A percentile compares a stretch with the other conserved stretches of the same genome.
These are phyloP conservation scores for Oscheius myriophilus DNA, from an alignment of 2,888 invertebrate species.

Conservation along the genomic window DNA sequence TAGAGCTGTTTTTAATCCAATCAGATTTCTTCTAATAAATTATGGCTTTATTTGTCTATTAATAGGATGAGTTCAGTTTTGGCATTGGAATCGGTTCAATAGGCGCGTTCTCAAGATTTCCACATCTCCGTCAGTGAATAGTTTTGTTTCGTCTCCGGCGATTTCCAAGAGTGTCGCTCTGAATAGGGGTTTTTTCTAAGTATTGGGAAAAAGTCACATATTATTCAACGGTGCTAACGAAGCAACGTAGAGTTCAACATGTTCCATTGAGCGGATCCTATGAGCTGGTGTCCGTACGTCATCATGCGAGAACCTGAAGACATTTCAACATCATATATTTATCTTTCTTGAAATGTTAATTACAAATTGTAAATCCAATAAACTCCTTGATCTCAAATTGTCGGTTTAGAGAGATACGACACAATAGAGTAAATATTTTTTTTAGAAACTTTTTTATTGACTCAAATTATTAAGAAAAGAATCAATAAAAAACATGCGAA, in stretches of 20 bases:
- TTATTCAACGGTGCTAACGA: conserved; percentile 64
- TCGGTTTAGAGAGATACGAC: too few species aligned
- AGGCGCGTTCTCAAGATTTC: conserved; percentile 12
- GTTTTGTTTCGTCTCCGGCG: conserved; percentile 15
- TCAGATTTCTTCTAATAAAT: conserved; percentile 8
- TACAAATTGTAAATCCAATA: too few species aligned
- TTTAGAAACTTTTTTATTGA: too few species aligned
- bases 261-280: conserved; percentile 53
- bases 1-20: conserved; percentile 3
- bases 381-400: too few species aligned
- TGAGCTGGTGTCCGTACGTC: conserved; percentile 54
- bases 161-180: conserved; percentile 20
- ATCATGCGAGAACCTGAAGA: conserved; percentile 58
- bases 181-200: too few species aligned
- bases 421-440: too few species aligned
- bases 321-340: not conserved
- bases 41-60: conserved; percentile 21
- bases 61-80: not conserved
- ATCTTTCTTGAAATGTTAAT: not conserved
- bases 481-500: too few species aligned
- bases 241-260: conserved; percentile 62
- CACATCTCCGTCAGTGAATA: conserved; percentile 16
- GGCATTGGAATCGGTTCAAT: conserved; percentile 12
- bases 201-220: conserved; percentile 36
- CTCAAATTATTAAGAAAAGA: too few species aligned